Base-by-base conservation (phyloP, 2,797 vertebrate species). In the Sebastes diploproa region DNA sequence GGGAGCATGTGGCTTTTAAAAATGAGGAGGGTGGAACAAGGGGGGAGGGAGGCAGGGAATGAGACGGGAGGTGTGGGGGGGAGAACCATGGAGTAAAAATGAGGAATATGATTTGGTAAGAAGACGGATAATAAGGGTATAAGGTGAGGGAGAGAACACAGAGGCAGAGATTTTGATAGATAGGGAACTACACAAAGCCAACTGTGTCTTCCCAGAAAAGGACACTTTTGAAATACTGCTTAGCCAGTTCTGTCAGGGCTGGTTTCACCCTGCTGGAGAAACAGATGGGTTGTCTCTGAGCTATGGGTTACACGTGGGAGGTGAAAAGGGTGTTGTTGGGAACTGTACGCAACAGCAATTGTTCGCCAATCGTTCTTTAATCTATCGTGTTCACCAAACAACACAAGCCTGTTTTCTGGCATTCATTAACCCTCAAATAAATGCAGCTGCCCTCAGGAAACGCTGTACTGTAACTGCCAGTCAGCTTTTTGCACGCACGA, bases 1-100 rank as follows among this genome's bases (percentile, higher is more conserved):
- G 93, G 92, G 92, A 95, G 95, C 93, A 93, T 94, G 91, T 93
- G 93, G 94, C 93, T 94, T 95, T 94, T 91, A 94, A 91, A 94
- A 88, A 94, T 90, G 90, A 93, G 88, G 89, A 89, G 92, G 85
- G 88, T 78, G 82, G 88, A 90, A 89, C 77, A 78, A 81, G 70
- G 59, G 23, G 78, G 75, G 73, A 32, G 79, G 81, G 62, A 56
- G 59, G 69, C 65, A 72, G 63, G 71, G 66, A 65, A 65, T 46
- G 77, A 75, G 68, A 68, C 2, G 25, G 25, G 18, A 5, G 8
- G 13, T 25, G 59, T 18, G 22, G 58, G 22, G 64, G 56, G 36
- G 36, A 30, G 61, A 42, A 30, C 38, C 18, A 46, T 67, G 69
- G 86, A 81, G 85, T 66, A 66, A 86, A 91, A 89, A 91, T 75